These are phyloP conservation scores for Podarcis cretensis DNA, from an alignment of 2,113 vertebrate genomes.

Conservation along the genomic window DNA sequence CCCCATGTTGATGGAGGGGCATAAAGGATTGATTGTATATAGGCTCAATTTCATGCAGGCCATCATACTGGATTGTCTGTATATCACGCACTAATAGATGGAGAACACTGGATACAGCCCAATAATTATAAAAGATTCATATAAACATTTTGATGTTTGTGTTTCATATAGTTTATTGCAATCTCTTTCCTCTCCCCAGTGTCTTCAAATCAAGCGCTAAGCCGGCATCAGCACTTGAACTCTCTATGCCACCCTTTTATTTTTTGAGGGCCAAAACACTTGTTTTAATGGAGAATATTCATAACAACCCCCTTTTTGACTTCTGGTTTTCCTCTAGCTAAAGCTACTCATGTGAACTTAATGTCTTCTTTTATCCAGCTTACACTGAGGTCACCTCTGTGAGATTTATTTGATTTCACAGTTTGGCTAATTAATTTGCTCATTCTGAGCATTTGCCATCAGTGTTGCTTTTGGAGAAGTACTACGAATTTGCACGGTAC, in stretches of 20 bases:
- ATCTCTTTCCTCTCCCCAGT: neutral
- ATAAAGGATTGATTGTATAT: no score
- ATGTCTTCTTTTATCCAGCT: slow-evolving; percentile 57
- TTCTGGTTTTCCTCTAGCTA: slow-evolving; percentile 51
- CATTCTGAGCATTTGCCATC: slow-evolving; percentile 61
- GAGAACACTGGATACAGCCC: no score
- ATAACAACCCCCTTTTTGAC: slow-evolving; percentile 30
- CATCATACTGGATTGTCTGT: no score
- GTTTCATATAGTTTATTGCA: neutral
- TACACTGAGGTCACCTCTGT: slow-evolving; percentile 67
- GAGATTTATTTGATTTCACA: slow-evolving; percentile 76
- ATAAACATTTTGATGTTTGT: neutral
- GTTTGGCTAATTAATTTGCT: slow-evolving; percentile 78
- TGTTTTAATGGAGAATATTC: slow-evolving; percentile 38
- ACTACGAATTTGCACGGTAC: slow-evolving; percentile 69
- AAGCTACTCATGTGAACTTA: slow-evolving; percentile 49
- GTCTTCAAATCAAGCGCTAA: neutral
- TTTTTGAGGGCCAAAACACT: neutral
- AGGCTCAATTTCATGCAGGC: no score
- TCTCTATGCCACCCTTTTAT: neutral
- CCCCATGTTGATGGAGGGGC: no score
- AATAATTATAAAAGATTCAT: neutral
- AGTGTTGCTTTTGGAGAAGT: slow-evolving; percentile 53
- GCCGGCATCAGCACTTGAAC: neutral
- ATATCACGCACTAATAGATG: no score